Evolutionary conservation across 2,113 vertebrate species (phyloP).

Genomic region (Thymallus thymallus): DNA sequence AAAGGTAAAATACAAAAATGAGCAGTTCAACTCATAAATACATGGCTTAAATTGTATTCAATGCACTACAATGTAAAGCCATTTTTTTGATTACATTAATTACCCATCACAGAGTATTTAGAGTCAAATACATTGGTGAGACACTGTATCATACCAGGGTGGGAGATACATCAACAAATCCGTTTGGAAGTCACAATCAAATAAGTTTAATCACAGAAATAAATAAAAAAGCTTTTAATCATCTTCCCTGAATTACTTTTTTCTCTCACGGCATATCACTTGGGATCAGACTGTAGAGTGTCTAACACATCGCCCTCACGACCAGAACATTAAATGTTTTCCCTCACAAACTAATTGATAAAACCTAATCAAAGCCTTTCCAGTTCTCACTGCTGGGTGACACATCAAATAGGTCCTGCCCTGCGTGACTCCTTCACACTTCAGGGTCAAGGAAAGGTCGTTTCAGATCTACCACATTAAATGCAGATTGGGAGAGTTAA

Average conservation of each 20-base stretch:
- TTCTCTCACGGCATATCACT: not conserved
- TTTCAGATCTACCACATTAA: slow-evolving; percentile 69
- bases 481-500: slow-evolving; percentile 72
- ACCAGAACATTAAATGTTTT: slow-evolving; percentile 27
- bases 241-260: not conserved
- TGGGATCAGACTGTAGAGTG: slow-evolving; percentile 36
- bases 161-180: not conserved
- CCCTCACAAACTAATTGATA: slow-evolving; percentile 68
- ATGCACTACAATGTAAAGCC: no score
- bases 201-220: not conserved
- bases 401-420: slow-evolving; percentile 67
- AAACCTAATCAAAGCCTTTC: slow-evolving; percentile 68
- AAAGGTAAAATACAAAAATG: no score
- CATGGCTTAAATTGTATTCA: no score
- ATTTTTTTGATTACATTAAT: no score
- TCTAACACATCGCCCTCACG: slow-evolving; percentile 7
- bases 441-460: slow-evolving; percentile 75
- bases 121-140: not conserved
- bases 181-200: not conserved
- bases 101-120: not conserved
- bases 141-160: not conserved
- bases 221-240: not conserved
- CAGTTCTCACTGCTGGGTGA: slow-evolving; percentile 70
- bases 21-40: no score
- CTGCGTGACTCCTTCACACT: slow-evolving; percentile 74